Base-by-base conservation (phyloP, 2,888 invertebrate genomes). In the Scaptomyza cyrtandrae region DNA sequence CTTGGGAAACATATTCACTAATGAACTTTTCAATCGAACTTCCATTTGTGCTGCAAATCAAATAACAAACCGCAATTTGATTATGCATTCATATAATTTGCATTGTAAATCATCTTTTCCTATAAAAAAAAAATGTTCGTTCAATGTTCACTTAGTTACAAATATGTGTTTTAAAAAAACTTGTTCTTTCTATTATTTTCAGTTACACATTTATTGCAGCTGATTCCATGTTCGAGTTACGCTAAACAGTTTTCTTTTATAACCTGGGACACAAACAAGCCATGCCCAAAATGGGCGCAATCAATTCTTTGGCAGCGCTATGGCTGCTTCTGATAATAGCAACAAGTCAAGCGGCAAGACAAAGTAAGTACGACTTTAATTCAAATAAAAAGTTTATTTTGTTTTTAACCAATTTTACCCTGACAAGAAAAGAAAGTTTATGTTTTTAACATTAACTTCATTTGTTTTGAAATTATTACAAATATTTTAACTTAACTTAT, bases 281-380 rank as follows among this genome's bases (percentile, higher is more conserved):
- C 54, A 55, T 35, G 77, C 74, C 83, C 88, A 75, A 1, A 6
- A 88, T 88, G 88, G 86, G 83, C 61, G 44, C 29, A 19, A 6
- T 57, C 7, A 73, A 61, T 29, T 16, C 41, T 19, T 9, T 49
- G 49, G 14, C 63, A 56, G 73, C 62, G 33, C 3, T 70, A 6
- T 49, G 68, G 67, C 60, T 88, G 56, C 67, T 86, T 4, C 55
- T 86, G 37, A 33, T 82, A 16, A 37, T 78, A 60, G 74, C 73
- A 9, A 62, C 70, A 24, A 52, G 55, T 37, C 67, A 74, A 54
- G 90, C 87, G 11, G 84, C 74, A 6, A 71, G 84, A 48, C 71
- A 90, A 73, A 90, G 90, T 90, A 67, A 81, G 86, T 83, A 19
- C 0, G 24, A 10, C 16, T 24, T 24, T 24, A 2, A 3, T 24